A percentile compares a stretch with the other conserved stretches of the same genome.
These are phyloP conservation scores for Drosophila funebris DNA, from an alignment of 1,140 invertebrate species.

Conservation along the genomic window DNA sequence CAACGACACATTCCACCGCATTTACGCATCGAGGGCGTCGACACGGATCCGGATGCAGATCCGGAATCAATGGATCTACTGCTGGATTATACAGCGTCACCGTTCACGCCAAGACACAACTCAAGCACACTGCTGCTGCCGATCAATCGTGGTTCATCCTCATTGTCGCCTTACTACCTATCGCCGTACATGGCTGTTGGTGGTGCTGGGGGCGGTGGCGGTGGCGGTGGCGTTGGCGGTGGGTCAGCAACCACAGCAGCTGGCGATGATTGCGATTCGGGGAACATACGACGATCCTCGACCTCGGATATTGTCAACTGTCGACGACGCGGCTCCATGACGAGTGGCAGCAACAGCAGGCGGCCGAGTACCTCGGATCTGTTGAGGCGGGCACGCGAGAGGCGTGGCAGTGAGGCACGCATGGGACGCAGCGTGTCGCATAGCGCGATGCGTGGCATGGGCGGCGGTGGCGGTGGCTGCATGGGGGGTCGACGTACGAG, in stretches of 20 bases:
- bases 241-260: background rate
- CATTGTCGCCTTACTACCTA: conserved; percentile 58
- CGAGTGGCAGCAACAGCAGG: conserved; percentile 45
- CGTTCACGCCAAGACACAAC: conserved; percentile 58
- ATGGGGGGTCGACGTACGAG: conserved; percentile 73
- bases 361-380: conserved; percentile 81
- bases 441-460: conserved; percentile 57
- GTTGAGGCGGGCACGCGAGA: conserved; percentile 72
- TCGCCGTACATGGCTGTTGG: conserved; percentile 52
- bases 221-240: conserved; percentile 1
- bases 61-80: conserved; percentile 47
- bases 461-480: conserved; percentile 34
- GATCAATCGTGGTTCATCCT: conserved; percentile 27
- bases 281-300: conserved; percentile 72
- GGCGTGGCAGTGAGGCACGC: conserved; percentile 75
- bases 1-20: conserved; percentile 58
- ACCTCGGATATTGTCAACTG: conserved; percentile 74
- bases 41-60: conserved; percentile 35
- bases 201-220: background rate
- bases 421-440: conserved; percentile 82
- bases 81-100: conserved; percentile 63
- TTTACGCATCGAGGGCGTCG: conserved; percentile 76
- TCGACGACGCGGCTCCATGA: conserved; percentile 38
- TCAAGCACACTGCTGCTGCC: conserved; percentile 57
- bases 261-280: conserved; percentile 18